phyloP scores from a whole-genome alignment of 2,888 invertebrate species.

The Saturnia japonica region DNA sequence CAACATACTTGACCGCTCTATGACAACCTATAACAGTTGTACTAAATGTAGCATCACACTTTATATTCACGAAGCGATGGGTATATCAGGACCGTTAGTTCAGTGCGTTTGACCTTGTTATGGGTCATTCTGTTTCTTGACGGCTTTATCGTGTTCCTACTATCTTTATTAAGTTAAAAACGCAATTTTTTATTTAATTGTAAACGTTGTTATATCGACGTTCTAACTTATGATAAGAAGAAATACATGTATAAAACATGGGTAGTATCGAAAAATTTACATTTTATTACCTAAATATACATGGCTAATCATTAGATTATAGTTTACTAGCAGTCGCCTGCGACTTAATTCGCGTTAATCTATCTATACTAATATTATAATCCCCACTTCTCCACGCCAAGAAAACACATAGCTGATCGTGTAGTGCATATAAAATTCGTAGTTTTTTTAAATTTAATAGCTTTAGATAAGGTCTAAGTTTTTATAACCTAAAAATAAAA shows the following conservation, averaged over 20 bases:
- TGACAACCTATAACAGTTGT: slow-evolving; percentile 5
- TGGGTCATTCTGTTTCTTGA: slow-evolving; percentile 49
- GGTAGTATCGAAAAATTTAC: too few relatives aligned
- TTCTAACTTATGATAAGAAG: background rate
- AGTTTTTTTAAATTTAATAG: too few relatives aligned
- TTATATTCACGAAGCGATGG: slow-evolving; percentile 18
- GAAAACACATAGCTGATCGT: too few relatives aligned
- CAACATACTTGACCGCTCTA: slow-evolving; percentile 7
- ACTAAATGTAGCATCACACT: slow-evolving; percentile 13
- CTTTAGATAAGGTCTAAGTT: too few relatives aligned
- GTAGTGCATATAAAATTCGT: too few relatives aligned
- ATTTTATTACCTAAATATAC: too few relatives aligned
- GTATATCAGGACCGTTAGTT: slow-evolving; percentile 63
- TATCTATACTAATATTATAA: too few relatives aligned
- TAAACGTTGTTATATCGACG: background rate
- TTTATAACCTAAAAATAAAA: too few relatives aligned
- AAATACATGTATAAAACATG: background rate
- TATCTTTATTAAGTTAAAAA: background rate
- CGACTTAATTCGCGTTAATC: too few relatives aligned
- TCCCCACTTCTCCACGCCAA: too few relatives aligned
- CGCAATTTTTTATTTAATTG: background rate
- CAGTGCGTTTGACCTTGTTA: slow-evolving; percentile 72
- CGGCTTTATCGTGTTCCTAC: slow-evolving; percentile 33
- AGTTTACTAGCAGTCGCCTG: too few relatives aligned
- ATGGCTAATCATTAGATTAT: too few relatives aligned